Base-by-base conservation (phyloP, 2,888 invertebrate genomes). In the Epinotia demarniana region DNA sequence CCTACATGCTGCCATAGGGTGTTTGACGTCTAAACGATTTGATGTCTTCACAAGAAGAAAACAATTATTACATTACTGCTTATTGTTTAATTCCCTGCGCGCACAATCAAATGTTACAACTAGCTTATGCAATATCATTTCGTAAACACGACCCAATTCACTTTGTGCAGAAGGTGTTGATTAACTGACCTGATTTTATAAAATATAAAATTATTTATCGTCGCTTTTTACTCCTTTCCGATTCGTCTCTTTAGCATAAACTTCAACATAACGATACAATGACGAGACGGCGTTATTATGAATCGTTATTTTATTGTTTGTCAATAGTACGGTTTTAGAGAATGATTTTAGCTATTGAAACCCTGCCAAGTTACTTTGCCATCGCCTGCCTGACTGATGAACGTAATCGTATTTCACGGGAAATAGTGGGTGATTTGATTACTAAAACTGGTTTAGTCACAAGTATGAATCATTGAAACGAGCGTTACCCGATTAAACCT, bases 301-400 rank as follows among this genome's bases (percentile, higher is more conserved):
- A 60, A 61, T 46, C 33, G 49, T 43, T 55, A 55, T 58, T 72
- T 76, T 58, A 77, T 76, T 53, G 78, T 78, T 79, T 80, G 74
- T 78, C 78, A 80, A 79, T 77, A 78, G 70, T 78, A 75, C 78
- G 63, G 67, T 81, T 83, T 83, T 81, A 83, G 82, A 81, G 79
- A 83, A 80, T 77, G 78, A 79, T 83, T 61, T 53, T 82, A 81
- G 81, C 78, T 82, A 84, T 84, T 87, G 86, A 88, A 84, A 75
- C 79, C 74, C 74, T 86, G 87, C 86, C 87, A 89, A 87, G 84
- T 85, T 83, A 81, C 79, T 80, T 78, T 78, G 82, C 79, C 79
- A 27, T 27, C 23, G 82, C 80, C 81, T 77, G 76, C 80, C 81
- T 77, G 76, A 80, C 80, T 79, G 77, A 79, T 77, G 76, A 66